Evolutionary conservation across 2,113 vertebrate species (phyloP), one percentile per base, ranked within the genome.

Genomic region (Picathartes gymnocephalus): DNA sequence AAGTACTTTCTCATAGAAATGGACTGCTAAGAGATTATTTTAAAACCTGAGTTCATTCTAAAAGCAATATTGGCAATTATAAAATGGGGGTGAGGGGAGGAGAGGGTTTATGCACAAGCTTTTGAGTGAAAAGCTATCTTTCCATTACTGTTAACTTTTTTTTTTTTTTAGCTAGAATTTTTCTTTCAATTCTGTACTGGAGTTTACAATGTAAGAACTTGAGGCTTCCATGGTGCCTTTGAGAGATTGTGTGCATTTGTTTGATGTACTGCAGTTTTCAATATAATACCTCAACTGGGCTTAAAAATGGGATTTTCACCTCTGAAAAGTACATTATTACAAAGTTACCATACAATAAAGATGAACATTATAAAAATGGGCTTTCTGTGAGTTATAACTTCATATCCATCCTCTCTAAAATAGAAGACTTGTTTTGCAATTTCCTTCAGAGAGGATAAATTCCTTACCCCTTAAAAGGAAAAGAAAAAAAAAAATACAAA

Each of bases 231-330:
- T 71, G 73, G 90, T 88, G 96, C 81, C 80, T 96, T 97, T 94
- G 88, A 93, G 77, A 93, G 77, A 81, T 25, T 65, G 53, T 64
- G 64, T 50, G 62, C 54, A 53, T 89, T 96, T 68, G 47, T 95
- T 95, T 93, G 88, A 92, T 72, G 30, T 70, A 86, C 47, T 89
- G 84, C 33, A 56, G 18, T 97, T 95, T 97, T 94, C 77, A 90
- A 33, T 86, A 60, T 68, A 94, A 96, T 79, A 81, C 13, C 62
- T 97, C 88, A 93, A 77, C 65, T 90, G 62, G 62, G 47, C 35
- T 96, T 96, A 93, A 95, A 86, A 90, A 92, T 64, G 24, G 39
- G 56, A 89, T 96, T 94, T 94, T 89, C 65, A 86, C 27, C 87
- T 91, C 79, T 87, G 50, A 84, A 94, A 96, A 95, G 51, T 86